Percentiles rank a stretch among this genome's conserved stretches.
phyloP scores from a whole-genome alignment of 2,888 invertebrate species.

The Anarsia innoxiella region DNA sequence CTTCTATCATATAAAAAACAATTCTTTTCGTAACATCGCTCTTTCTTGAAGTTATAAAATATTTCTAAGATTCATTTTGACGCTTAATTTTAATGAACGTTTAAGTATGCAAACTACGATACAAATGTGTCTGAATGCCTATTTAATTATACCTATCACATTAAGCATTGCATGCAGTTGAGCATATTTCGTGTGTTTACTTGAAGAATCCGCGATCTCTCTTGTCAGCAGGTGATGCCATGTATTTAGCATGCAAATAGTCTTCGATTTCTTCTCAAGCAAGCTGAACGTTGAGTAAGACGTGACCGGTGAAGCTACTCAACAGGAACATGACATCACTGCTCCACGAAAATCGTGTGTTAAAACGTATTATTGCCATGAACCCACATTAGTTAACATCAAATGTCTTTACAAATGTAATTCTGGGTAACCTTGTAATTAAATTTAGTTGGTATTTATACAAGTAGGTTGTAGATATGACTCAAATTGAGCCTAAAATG shows the following conservation, averaged over 20 bases:
- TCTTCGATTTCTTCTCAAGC: slow-evolving; percentile 23
- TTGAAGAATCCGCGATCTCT: slow-evolving; percentile 12
- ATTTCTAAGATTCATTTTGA: background rate
- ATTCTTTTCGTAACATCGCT: background rate
- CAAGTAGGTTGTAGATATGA: no score
- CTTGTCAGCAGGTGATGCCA: slow-evolving; percentile 8
- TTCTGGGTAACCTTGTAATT: background rate
- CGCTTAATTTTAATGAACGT: no score
- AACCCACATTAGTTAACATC: slow-evolving; percentile 4
- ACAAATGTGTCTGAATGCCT: background rate
- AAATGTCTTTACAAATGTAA: no score
- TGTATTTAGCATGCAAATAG: slow-evolving; percentile 23
- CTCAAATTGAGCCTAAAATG: no score
- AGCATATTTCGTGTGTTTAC: background rate
- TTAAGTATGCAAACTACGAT: background rate
- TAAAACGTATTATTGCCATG: slow-evolving; percentile 15
- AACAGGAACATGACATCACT: slow-evolving; percentile 28
- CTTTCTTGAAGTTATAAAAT: background rate
- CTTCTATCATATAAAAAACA: background rate
- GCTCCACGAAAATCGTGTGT: slow-evolving; percentile 25
- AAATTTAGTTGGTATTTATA: background rate
- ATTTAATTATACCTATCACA: no score
- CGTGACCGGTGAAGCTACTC: slow-evolving; percentile 22
- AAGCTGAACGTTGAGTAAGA: slow-evolving; percentile 13
- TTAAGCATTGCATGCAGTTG: no score